Base-by-base conservation (phyloP, 2,888 invertebrate genomes). In the Drosophila testacea region DNA sequence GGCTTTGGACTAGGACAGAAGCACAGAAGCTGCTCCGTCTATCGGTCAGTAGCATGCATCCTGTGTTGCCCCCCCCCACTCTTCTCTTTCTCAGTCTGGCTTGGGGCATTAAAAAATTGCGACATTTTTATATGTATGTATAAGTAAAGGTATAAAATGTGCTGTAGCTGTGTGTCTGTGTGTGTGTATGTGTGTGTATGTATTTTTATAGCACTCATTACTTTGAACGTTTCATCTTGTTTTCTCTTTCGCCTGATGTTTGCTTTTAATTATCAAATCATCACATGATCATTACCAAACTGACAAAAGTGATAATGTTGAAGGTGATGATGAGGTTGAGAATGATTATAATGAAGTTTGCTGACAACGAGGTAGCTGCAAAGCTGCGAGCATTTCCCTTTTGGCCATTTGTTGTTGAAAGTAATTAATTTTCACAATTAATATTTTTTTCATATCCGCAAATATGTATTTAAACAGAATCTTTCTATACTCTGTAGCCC, bases 251-350 rank as follows among this genome's bases (percentile, higher is more conserved):
- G 72, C 72, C 71, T 72, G 69, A 73, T 86, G 78, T 86, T 89
- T 86, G 73, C 80, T 80, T 89, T 89, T 86, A 89, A 89, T 86
- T 89, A 86, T 78, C 81, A 89, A 86, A 86, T 86, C 85, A 80
- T 84, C 85, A 84, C 76, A 89, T 81, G 89, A 86, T 85, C 87
- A 78, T 85, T 86, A 81, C 69, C 71, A 57, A 60, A 69, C 69
- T 71, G 69, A 80, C 86, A 81, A 69, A 64, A 60, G 61, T 73
- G 79, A 71, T 59, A 68, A 63, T 68, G 69, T 56, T 51, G 38
- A 62, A 36, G 57, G 48, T 41, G 27, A 59, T 42, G 36, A 54
- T 60, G 47, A 65, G 32, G 48, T 27, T 36, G 51, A 36, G 41
- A 27, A 27, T 13, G 38, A 9, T 50, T 4, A 54, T 55, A 27